phyloP scores from a whole-genome alignment of 2,797 vertebrate species.

The Dermochelys coriacea region DNA sequence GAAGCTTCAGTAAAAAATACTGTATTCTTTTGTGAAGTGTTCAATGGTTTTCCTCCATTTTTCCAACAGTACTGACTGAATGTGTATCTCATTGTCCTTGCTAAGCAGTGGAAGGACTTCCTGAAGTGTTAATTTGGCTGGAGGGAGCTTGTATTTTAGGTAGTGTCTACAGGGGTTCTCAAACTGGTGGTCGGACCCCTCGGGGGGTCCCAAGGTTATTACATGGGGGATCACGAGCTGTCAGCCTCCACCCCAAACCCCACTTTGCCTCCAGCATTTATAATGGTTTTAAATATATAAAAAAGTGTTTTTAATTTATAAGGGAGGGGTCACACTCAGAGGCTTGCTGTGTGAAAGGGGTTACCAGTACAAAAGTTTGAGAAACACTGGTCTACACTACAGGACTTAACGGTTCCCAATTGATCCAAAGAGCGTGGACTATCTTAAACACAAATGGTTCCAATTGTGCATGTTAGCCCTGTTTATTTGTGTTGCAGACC shows the following conservation, averaged over 20 bases:
- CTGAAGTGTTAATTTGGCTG: not conserved
- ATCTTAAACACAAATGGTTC: not conserved
- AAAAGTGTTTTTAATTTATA: too few relatives aligned
- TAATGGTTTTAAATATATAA: too few relatives aligned
- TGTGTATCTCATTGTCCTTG: accelerated
- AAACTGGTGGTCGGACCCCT: too few relatives aligned
- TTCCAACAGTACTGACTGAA: not conserved
- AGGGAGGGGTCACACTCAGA: too few relatives aligned
- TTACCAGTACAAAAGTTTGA: too few relatives aligned
- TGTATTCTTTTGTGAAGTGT: not conserved
- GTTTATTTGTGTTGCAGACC: not conserved
- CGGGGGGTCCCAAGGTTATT: too few relatives aligned
- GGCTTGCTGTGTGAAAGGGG: too few relatives aligned
- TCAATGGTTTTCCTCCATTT: not conserved
- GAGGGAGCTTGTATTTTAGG: not conserved
- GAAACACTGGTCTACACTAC: too few relatives aligned
- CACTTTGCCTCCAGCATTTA: too few relatives aligned
- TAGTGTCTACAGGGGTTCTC: not conserved
- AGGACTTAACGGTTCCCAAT: not conserved
- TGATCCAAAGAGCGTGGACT: not conserved
- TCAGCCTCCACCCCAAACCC: too few relatives aligned
- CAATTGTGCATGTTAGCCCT: not conserved
- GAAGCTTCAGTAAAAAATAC: not conserved
- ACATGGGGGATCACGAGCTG: too few relatives aligned
- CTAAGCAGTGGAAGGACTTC: not conserved